A percentile compares a stretch with the other conserved stretches of the same genome.
phyloP scores from a whole-genome alignment of 2,888 invertebrate genomes.

The Pantelozetes paolii region DNA sequence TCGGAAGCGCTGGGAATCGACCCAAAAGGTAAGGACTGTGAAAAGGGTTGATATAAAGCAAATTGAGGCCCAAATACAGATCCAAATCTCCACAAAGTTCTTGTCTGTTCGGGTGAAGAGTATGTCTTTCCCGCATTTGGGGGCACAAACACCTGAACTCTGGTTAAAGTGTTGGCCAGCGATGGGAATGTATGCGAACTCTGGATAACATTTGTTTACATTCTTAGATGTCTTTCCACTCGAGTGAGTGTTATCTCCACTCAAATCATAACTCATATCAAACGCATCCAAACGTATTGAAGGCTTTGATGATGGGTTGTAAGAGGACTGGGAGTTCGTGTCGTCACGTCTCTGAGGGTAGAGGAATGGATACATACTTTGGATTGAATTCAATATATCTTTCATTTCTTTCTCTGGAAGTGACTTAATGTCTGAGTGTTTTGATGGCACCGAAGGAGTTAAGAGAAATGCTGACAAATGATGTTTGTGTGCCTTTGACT shows the following conservation, averaged over 20 bases:
- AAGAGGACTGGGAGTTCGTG: neutral
- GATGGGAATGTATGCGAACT: slow-evolving; percentile 18
- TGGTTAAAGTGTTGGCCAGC: slow-evolving; percentile 28
- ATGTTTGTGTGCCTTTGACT: slow-evolving; percentile 56
- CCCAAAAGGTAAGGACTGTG: slow-evolving; percentile 54
- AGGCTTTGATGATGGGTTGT: neutral
- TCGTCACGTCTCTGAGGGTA: neutral
- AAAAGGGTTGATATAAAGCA: slow-evolving; percentile 59
- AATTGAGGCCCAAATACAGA: slow-evolving; percentile 70
- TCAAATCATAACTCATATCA: neutral
- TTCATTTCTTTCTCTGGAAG: neutral
- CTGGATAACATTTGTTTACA: slow-evolving; percentile 27
- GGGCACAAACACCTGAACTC: slow-evolving; percentile 51
- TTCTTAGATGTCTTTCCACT: slow-evolving; percentile 3
- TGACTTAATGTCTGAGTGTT: neutral
- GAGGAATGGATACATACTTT: slow-evolving; percentile 8
- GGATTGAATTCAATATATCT: neutral
- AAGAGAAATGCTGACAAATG: neutral
- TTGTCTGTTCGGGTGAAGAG: slow-evolving; percentile 66
- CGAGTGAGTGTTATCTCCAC: neutral
- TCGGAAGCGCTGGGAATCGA: slow-evolving; percentile 54
- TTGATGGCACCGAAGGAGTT: neutral
- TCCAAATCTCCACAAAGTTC: slow-evolving; percentile 67
- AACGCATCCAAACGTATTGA: neutral
- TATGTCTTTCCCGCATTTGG: slow-evolving; percentile 64